Base-by-base conservation (phyloP, 2,113 vertebrate genomes). In the Rhinogobius similis region DNA sequence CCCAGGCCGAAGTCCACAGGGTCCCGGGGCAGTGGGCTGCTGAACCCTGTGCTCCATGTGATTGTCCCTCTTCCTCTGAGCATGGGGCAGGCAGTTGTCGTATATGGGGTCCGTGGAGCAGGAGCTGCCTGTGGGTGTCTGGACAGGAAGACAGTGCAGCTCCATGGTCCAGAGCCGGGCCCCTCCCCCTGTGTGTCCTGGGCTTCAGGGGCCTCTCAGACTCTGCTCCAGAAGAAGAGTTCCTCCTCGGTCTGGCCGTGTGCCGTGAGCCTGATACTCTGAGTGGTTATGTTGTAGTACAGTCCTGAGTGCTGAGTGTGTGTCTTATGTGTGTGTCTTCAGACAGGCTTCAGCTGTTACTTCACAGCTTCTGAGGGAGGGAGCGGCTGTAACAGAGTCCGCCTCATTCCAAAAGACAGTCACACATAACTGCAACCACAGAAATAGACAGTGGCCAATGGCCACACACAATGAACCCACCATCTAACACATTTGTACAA, bases 381-480 rank as follows among this genome's bases (percentile, higher is more conserved):
- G 80, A 82, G 76, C 79, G 85, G 77, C 73, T 86, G 88, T 89
- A 87, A 90, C 83, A 82, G 62, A 73, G 85, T 87, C 85, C 27
- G 67, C 56, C 71, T 79, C 81, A 86, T 90, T 89, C 85, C 88
- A 82, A 79, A 88, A 92, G 89, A 90, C 86, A 85, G 81, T 87
- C 82, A 83, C 79, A 90, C 80, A 90, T 87, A 89, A 79, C 79
- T 84, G 82, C 48, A 81, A 82, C 82, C 88, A 88, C 91, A 86
- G 84, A 91, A 92, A 92, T 91, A 92, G 90, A 90, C 67, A 10
- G 78, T 52, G 75, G 76, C 76, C 46, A 39, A 39, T 39, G 62
- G 70, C 74, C 76, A 52, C 14, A 72, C 72, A 70, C 76, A 85
- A 81, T 77, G n/a, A 81, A 62, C 27, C 55, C 56, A 65, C 73